Percentiles rank a stretch among this genome's conserved stretches.
Conservation (phyloP, 2,888 invertebrate genomes). For the Dioctria rufipes region DNA sequence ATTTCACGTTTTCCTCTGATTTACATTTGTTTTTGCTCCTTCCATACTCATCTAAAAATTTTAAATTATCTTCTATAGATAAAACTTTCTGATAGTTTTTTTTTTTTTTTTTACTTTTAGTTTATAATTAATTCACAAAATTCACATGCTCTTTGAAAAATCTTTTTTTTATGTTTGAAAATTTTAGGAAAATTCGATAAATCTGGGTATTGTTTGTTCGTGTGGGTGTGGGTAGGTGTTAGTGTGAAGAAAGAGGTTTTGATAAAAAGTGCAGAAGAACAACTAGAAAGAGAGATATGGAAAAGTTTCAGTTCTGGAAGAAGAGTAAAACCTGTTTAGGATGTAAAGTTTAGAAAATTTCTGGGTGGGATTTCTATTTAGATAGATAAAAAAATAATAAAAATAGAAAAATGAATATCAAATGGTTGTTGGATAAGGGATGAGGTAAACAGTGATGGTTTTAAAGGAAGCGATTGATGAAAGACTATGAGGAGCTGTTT, state of each 20-base stretch:
- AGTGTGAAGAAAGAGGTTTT: constrained; percentile 20
- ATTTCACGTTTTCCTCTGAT: constrained; percentile 1
- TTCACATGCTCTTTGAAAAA: no score
- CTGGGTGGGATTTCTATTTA: no score
- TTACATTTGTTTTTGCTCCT: constrained; percentile 13
- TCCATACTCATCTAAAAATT: constrained; percentile 37
- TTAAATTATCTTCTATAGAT: constrained; percentile 38
- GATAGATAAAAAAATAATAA: no score
- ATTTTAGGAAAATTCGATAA: constrained; percentile 17
- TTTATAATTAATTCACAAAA: constrained; percentile 2
- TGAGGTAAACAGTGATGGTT: no score
- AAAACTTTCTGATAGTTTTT: not conserved
- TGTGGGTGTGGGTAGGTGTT: not conserved
- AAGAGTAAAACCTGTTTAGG: not conserved
- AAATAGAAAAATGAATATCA: no score
- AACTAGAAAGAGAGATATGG: constrained; percentile 3
- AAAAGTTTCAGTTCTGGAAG: constrained; percentile 2
- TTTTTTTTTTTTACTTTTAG: not conserved
- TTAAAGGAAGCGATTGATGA: no score
- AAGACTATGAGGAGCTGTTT: no score
- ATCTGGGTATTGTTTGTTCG: not conserved
- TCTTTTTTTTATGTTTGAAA: not conserved
- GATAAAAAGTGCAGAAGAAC: constrained; percentile 36
- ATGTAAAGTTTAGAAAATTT: not conserved
- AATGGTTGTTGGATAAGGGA: no score